A percentile compares a stretch with the other conserved stretches of the same genome.
Conservation (phyloP, 2,888 invertebrate genomes). For the Tortrix viridana region DNA sequence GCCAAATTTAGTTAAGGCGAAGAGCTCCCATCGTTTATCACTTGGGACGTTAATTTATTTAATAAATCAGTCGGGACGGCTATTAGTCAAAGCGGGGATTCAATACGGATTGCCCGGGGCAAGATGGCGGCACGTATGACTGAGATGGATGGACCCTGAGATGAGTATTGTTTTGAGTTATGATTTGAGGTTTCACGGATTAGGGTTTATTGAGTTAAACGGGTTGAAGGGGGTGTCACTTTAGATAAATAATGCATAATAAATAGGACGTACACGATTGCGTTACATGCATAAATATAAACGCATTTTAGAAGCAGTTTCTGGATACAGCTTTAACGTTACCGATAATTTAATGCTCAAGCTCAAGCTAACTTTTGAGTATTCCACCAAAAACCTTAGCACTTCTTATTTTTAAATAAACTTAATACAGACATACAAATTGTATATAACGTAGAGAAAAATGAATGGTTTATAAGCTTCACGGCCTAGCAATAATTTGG, state of each 20-base stretch:
- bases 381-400: no score
- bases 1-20: slow-evolving; percentile 44
- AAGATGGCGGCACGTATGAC: slow-evolving; percentile 60
- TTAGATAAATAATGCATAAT: background rate
- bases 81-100: slow-evolving; percentile 71
- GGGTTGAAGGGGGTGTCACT: slow-evolving; percentile 2
- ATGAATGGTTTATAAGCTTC: no score
- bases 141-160: slow-evolving; percentile 64
- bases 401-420: no score
- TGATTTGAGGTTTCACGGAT: slow-evolving; percentile 28
- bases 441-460: no score
- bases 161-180: slow-evolving; percentile 39
- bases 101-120: slow-evolving; percentile 62
- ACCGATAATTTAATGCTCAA: no score
- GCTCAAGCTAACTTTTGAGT: no score
- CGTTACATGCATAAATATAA: no score
- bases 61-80: slow-evolving; percentile 73
- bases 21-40: slow-evolving; percentile 63
- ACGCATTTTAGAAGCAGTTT: no score
- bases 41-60: slow-evolving; percentile 71
- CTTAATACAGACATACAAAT: no score
- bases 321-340: no score
- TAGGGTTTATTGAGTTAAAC: slow-evolving; percentile 9
- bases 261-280: background rate
- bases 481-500: no score